Evolutionary conservation across 2,797 vertebrate species (phyloP), one percentile per base, ranked within the genome.

Genomic region (Bryconaethiops microstoma): DNA sequence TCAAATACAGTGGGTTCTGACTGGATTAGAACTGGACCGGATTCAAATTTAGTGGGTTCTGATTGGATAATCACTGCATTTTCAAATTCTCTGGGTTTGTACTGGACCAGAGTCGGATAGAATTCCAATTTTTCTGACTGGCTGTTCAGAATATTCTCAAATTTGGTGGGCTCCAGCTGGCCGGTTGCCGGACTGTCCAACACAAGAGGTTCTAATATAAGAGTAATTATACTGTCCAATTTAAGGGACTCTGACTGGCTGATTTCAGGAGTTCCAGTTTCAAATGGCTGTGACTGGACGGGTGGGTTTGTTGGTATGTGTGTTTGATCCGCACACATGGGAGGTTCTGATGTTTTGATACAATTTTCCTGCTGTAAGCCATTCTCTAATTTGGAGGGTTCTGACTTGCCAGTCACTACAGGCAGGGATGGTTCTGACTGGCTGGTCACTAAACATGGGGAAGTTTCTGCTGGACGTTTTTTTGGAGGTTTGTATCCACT

Each of bases 401-500:
- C 69, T 5, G 35, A 35, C 4, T 29, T 1, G 29, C 1, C 29
- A 29, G 29, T 29, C 29, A 29, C 29, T 29, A 29, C 29, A 29
- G 29, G 29, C 3, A 3, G 29, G 29, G 3, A 3, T 29, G 29
- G 29, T 29, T 29, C 29, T 19, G 72, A 54, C 63, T 77, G 76
- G 25, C 48, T 54, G 5, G 40, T 29, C 3, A 54, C 60, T n/a
- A 55, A 0, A 48, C 4, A 2, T 10, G 45, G 14, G 17, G 25
- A 57, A 1, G 42, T 55, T 79, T 73, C 59, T 10, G 59, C 25
- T 52, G 9, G 52, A 45, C 7, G 39, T 35, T 29, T 76, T 8
- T 25, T 82, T 0, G 29, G 12, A 0, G 88, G 75, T 0, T 19
- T 86, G 85, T 62, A 88, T 2, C 94, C 94, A 10, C 91, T 94